Conservation (phyloP, 2,113 vertebrate species). For the Tachuris rubrigastra region DNA sequence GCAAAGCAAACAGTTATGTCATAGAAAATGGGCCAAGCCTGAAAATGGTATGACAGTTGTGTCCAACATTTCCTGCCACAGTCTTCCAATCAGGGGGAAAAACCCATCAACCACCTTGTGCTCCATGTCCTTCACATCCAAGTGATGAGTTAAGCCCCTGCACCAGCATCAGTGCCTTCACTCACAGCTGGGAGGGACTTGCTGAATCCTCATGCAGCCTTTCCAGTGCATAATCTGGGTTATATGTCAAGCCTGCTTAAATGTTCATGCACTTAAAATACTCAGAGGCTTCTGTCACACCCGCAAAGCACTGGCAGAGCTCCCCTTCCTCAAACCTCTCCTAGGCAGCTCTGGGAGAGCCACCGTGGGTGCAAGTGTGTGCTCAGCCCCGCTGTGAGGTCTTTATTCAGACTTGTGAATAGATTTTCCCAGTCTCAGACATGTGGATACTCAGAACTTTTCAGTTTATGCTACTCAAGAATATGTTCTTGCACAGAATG, state of each 20-base stretch:
- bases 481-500: neutral
- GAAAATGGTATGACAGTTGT: neutral
- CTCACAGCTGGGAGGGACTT: neutral
- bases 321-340: neutral
- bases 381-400: neutral
- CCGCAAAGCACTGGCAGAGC: neutral
- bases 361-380: neutral
- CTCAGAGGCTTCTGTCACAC: neutral
- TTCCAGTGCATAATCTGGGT: neutral
- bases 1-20: neutral
- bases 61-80: neutral
- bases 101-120: neutral
- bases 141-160: neutral
- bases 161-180: neutral
- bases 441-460: neutral
- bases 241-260: neutral
- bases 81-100: neutral
- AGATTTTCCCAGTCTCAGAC: neutral
- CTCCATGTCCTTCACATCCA: neutral
- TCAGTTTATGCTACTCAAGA: neutral
- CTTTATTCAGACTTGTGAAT: neutral
- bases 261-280: neutral
- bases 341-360: neutral
- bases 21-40: neutral
- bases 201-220: neutral